Evolutionary conservation across 1,140 invertebrate species (phyloP).

Genomic region (Myzus persicae): DNA sequence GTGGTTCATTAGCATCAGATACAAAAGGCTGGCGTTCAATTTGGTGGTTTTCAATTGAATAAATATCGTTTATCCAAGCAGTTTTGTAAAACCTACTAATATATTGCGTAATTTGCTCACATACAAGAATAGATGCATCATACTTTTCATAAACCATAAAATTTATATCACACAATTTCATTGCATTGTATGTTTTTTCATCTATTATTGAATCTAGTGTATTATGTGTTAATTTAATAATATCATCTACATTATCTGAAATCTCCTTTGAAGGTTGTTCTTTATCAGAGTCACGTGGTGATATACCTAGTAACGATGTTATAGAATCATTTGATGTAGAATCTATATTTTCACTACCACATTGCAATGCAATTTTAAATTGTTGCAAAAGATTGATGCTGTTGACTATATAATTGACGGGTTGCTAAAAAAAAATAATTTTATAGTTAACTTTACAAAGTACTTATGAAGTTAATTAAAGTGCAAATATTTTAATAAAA

Average conservation of each 20-base stretch:
- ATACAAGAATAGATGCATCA: neutral
- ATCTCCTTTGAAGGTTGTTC: neutral
- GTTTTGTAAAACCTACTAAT: slow-evolving; percentile 5
- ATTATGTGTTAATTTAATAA: neutral
- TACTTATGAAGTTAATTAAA: neutral
- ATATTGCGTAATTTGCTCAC: slow-evolving; percentile 1
- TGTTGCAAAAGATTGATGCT: slow-evolving; percentile 48
- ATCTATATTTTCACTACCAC: neutral
- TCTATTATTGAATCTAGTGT: neutral
- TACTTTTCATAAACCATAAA: neutral
- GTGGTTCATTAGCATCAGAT: slow-evolving; percentile 25
- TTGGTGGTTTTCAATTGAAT: neutral
- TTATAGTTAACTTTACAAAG: neutral
- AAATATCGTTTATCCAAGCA: neutral
- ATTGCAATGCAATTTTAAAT: slow-evolving; percentile 28
- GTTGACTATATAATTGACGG: slow-evolving; percentile 37
- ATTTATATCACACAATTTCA: slow-evolving; percentile 46
- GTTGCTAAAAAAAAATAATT: slow-evolving; percentile 30
- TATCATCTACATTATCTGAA: slow-evolving; percentile 9
- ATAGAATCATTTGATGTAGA: slow-evolving; percentile 13
- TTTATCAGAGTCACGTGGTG: neutral
- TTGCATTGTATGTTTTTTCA: slow-evolving; percentile 9
- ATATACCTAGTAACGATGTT: neutral
- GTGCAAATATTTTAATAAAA: too few relatives aligned
- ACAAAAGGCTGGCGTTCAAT: slow-evolving; percentile 5